Conservation (phyloP, 2,888 invertebrate genomes). For the Drosophila paracracens region DNA sequence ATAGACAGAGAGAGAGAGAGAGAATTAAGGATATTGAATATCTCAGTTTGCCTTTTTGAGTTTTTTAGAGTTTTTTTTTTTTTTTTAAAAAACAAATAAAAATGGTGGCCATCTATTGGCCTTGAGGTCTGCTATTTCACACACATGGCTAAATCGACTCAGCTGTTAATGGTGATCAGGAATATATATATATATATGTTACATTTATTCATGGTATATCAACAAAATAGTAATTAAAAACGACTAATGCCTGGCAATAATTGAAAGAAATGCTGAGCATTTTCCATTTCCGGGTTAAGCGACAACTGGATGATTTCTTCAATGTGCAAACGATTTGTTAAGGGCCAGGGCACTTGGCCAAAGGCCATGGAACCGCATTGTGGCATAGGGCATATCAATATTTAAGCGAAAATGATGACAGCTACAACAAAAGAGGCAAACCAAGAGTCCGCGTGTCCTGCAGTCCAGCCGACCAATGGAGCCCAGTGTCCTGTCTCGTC, state of each 20-base stretch:
- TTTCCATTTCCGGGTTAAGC: background rate
- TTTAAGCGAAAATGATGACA: slow-evolving; percentile 53
- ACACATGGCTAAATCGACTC: too few species aligned
- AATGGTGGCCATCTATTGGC: too few species aligned
- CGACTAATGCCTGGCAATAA: background rate
- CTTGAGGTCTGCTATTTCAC: background rate
- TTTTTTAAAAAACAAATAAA: too few species aligned
- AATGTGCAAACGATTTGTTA: background rate
- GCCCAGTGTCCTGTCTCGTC: slow-evolving; percentile 58
- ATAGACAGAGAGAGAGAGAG: background rate
- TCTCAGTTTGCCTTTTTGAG: background rate
- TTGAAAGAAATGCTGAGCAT: background rate
- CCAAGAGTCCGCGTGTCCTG: background rate
- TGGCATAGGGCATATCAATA: slow-evolving; percentile 42
- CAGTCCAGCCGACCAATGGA: slow-evolving; percentile 18
- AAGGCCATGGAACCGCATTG: slow-evolving; percentile 17
- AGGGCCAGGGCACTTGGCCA: background rate
- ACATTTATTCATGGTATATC: background rate
- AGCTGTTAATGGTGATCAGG: background rate
- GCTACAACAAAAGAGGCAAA: slow-evolving; percentile 22
- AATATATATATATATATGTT: background rate
- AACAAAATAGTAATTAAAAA: background rate
- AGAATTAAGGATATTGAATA: background rate
- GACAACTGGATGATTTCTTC: background rate
- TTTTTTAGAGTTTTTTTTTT: too few species aligned